phyloP scores from a whole-genome alignment of 2,888 invertebrate species.

The Cheilosia urbana region DNA sequence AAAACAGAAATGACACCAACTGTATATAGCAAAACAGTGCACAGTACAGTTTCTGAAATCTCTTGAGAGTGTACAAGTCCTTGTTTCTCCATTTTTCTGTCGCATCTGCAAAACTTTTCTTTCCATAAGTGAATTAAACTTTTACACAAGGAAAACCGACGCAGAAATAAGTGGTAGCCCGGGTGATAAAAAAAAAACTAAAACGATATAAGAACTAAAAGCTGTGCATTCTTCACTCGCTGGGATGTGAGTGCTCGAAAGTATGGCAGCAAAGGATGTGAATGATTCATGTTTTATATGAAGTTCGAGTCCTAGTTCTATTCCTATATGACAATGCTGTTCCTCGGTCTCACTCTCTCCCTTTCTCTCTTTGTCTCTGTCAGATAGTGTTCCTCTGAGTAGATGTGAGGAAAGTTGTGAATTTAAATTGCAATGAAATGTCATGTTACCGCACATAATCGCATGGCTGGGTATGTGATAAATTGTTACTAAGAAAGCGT shows the following conservation, averaged over 20 bases:
- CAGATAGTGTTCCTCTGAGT: no score
- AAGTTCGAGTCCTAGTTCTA: neutral
- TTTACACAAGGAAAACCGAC: constrained; percentile 51
- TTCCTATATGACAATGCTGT: neutral
- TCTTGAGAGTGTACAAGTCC: neutral
- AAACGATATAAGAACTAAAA: neutral
- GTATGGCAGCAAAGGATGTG: constrained; percentile 18
- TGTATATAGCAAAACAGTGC: neutral
- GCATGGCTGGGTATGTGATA: constrained; percentile 17
- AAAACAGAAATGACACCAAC: neutral
- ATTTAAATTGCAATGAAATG: constrained; percentile 49
- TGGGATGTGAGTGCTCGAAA: constrained; percentile 1
- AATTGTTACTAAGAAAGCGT: constrained; percentile 28
- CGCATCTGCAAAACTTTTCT: constrained; percentile 57
- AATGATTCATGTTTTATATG: constrained; percentile 26
- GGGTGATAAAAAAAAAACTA: constrained; percentile 9
- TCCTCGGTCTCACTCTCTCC: neutral
- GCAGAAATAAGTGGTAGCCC: constrained; percentile 51
- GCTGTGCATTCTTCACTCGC: neutral
- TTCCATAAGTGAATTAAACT: constrained; percentile 65
- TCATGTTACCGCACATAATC: constrained; percentile 21
- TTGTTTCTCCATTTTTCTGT: constrained; percentile 33
- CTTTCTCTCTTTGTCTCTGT: no score
- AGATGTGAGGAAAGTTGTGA: constrained; percentile 40
- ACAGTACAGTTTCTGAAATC: neutral